Evolutionary conservation across 2,113 vertebrate species (phyloP), one percentile per base, ranked within the genome.

Genomic region (Halcyon senegalensis): DNA sequence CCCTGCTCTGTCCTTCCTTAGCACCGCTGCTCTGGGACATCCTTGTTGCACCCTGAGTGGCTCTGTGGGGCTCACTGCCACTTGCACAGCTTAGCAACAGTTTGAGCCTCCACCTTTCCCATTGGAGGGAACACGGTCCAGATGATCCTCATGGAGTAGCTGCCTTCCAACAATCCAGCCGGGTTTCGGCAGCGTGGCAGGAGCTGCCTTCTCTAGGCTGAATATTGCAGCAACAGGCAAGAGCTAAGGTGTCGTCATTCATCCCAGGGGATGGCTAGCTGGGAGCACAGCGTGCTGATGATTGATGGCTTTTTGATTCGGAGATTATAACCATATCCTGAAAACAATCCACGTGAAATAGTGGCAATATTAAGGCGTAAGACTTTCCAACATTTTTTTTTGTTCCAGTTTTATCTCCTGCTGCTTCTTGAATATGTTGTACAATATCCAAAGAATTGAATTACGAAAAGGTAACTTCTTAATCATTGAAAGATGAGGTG

Each of bases 231-330:
- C 17, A 48, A 31, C 24, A 3, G 24, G 21, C 16, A 39, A 25
- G 43, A 62, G 13, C 56, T 39, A 25, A 70, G 39, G 21, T 74
- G 68, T 59, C 41, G 16, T 28, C 55, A 15, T 14, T 53, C 27
- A 39, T 66, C 37, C 72, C 10, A 28, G n/a, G 0, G 0, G 27
- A 17, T 20, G 17, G 14, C 31, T 63, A 55, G 31, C 50, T 84
- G 74, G 39, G 51, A 91, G 16, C 53, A 35, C 28, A 81, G 1
- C 0, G 0, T 44, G n/a, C 7, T 55, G 28, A 11, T 39, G 9
- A 35, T 1, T 25, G n/a, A 43, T 43, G 37, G 28, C 19, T 43
- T 31, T 89, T 50, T 72, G 44, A 17, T 58, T 35, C 56, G 48
- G 48, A 48, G 33, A 66, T 87, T 35, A 79, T 11, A 87, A 30